Base-by-base conservation (phyloP, 2,797 vertebrate genomes). In the Synaphobranchus kaupii region DNA sequence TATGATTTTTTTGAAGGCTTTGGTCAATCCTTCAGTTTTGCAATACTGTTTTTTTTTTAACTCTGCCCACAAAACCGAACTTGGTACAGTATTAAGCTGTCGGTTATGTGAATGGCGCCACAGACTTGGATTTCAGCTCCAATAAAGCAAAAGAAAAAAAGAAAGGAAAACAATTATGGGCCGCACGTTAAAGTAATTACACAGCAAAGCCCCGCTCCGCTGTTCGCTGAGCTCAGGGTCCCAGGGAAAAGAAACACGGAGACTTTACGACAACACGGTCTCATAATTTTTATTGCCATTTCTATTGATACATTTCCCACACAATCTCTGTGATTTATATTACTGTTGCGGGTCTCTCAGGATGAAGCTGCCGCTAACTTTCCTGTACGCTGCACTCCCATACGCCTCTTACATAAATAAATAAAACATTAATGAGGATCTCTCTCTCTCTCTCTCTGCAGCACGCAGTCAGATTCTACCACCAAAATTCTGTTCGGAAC, bases 101-200 rank as follows among this genome's bases (percentile, higher is more conserved):
- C 93, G 93, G 92, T 91, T 91, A 88, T 82, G 89, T 93, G 92
- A 89, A 94, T 92, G 94, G 95, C 94, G 94, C 95, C 95, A 94
- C 90, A 91, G 93, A 91, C 92, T 92, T 89, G 80, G 88, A 89
- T 91, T 91, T 91, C 83, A 88, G 89, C 90, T 94, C 92, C 92
- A 93, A 89, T 92, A 91, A 92, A 85, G 52, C 47, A 87, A 89
- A 91, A 89, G 88, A 89, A 91, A 89, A 90, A 28, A 84, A 88
- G 82, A 84, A 88, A 78, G 4, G 54, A 86, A 88, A 83, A 86
- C 66, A 88, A 88, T 86, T 90, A 90, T 84, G 89, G 90, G 86
- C 88, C 91, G 90, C 89, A 92, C 90, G 89, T 92, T 92, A 88
- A 91, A 93, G 91, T 90, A 91, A 93, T 92, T 89, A 91, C 86